Base-by-base conservation (phyloP, 2,888 invertebrate genomes). In the Drosophila sordidapex region DNA sequence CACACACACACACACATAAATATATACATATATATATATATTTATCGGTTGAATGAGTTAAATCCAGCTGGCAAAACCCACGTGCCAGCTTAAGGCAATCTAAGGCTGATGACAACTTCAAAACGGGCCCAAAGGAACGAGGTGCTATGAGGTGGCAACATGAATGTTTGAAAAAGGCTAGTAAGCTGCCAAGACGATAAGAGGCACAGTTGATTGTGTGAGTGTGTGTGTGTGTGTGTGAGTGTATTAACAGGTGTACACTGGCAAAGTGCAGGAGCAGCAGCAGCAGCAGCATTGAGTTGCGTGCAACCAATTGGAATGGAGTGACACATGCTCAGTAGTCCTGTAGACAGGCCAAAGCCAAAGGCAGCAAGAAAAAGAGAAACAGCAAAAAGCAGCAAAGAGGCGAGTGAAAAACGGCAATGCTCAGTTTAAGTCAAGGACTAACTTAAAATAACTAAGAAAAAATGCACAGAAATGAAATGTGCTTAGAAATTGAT, bases 271-370 rank as follows among this genome's bases (percentile, higher is more conserved):
- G 86, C 70, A 73, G 54, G 10, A 31, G 31, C 63, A 54, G n/a
- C 11, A 33, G 13, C 31, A 36, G 59, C 29, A 35, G 46, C 46
- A 64, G 56, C 33, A 48, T 33, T 61, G 53, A 57, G 67, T n/a
- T 69, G 70, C 52, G 83, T 79, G 64, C 64, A 74, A 38, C 75
- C 74, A 79, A 69, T 63, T 57, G 79, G 74, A 79, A 81, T 69
- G 68, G 40, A 89, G 79, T 84, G 87, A 87, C 83, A 89, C 85
- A 53, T 66, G 82, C 85, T 66, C 58, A 70, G 70, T 21, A 70
- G 72, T 31, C 49, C 25, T 43, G 66, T 38, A 29, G 49, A 78
- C 52, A 57, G 52, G 53, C 49, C 25, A 25, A 46, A 53, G 63
- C 70, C 58, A 58, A 53, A 21, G 31, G 33, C 49, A 43, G 48